Base-by-base conservation (phyloP, 2,113 vertebrate species). In the Cepphus grylle region DNA sequence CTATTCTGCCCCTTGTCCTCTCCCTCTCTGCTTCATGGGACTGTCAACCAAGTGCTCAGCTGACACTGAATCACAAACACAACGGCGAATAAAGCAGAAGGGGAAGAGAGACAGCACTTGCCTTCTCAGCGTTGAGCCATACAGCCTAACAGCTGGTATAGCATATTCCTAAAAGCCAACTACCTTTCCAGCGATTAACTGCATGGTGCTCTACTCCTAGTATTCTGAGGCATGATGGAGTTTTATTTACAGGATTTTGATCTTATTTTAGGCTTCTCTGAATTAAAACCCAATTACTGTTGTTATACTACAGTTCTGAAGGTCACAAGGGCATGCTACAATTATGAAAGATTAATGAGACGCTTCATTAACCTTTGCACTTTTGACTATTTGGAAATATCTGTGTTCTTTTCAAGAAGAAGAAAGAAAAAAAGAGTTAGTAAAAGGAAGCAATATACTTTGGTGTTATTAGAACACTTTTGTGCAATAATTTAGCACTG, bases 301-400 rank as follows among this genome's bases (percentile, higher is more conserved):
- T 73, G 32, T 81, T 76, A 36, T 47, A 59, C n/a, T 86, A 50
- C 45, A 61, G 56, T 67, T 86, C 69, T 22, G 42, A 93, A 94
- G 95, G 97, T 96, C 94, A 94, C 43, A 96, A 97, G 96, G 92
- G 89, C 97, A 95, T 87, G 93, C 40, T 97, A 88, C 82, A 94
- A 61, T 96, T 93, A 97, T 96, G 97, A 97, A 97, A 97, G 95
- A 96, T 97, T 95, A 97, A 97, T 97, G 93, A 97, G 97, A 81
- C 74, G 85, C 76, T 97, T 98, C 96, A 97, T 98, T 98, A 98
- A 97, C 96, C 97, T 98, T 96, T 96, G 90, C 67, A 85, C 87
- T 97, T 97, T 86, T 70, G 90, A 91, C 90, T 90, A 76, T 85
- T 97, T 77, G 9, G 84, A 95, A 98, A 79, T 78, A 36, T 62